phyloP scores from a whole-genome alignment of 2,113 vertebrate genomes.

The Anoura caudifer region DNA sequence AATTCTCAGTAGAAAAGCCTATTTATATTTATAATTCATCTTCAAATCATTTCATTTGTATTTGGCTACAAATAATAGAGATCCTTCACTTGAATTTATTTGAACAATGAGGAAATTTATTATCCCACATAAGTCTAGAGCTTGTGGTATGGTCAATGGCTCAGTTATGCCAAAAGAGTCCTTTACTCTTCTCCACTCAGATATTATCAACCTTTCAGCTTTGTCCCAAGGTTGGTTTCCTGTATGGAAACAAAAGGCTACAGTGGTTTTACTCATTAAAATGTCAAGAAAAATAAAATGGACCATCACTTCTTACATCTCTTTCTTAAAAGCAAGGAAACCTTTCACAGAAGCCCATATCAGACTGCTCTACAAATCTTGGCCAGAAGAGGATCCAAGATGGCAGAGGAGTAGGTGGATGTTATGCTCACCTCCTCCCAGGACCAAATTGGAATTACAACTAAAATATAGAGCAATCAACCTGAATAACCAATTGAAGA shows the following conservation, averaged over 20 bases:
- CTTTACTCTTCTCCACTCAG: background rate
- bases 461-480: background rate
- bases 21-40: background rate
- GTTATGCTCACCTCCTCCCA: too few relatives aligned
- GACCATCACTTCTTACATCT: background rate
- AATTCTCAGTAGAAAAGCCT: constrained; percentile 4
- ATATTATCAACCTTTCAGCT: background rate
- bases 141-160: background rate
- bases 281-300: constrained; percentile 22
- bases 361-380: background rate
- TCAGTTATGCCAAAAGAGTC: background rate
- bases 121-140: background rate
- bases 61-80: background rate
- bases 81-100: constrained; percentile 31
- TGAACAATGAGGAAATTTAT: background rate
- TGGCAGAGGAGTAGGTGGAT: background rate
- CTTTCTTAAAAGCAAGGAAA: constrained; percentile 12
- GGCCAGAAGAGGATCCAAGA: background rate
- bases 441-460: too few relatives aligned
- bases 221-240: background rate
- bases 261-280: constrained; percentile 11
- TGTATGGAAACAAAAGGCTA: background rate
- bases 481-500: background rate
- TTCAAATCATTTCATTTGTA: background rate
- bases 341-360: background rate